These are phyloP conservation scores for Galagoides demidoff DNA, from an alignment of 2,797 vertebrate species.

Conservation along the genomic window DNA sequence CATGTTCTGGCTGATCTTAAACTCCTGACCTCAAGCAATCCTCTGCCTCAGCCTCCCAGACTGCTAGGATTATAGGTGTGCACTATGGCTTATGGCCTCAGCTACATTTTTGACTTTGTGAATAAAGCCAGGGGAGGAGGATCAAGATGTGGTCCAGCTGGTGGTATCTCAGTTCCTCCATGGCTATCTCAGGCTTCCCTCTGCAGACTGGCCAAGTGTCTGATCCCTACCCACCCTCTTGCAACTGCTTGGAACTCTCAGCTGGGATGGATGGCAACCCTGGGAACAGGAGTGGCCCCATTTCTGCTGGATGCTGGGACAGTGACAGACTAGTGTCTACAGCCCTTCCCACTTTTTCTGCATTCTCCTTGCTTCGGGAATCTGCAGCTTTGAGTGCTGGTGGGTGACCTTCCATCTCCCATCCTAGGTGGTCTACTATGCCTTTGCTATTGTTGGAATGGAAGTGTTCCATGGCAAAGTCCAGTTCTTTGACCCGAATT, in stretches of 20 bases:
- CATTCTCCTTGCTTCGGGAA: accelerated
- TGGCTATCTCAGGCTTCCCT: not conserved
- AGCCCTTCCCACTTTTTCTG: not conserved
- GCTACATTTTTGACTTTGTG: not conserved
- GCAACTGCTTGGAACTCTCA: not conserved
- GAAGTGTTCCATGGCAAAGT: constrained; percentile 93
- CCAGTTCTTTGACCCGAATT: constrained; percentile 85
- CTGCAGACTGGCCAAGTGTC: accelerated
- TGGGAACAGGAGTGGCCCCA: not conserved
- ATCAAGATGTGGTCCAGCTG: not conserved
- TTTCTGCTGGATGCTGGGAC: not conserved
- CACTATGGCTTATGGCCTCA: not conserved
- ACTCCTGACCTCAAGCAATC: not conserved
- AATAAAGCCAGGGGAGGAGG: not conserved
- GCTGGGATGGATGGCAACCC: not conserved
- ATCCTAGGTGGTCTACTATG: constrained; percentile 94
- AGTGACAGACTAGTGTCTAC: accelerated
- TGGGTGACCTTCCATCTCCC: not conserved
- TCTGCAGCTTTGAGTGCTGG: not conserved
- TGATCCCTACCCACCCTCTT: not conserved
- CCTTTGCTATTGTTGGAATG: constrained; percentile 97
- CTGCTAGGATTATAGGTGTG: not conserved
- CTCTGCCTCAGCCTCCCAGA: not conserved
- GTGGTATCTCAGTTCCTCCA: accelerated
- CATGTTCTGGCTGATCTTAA: not conserved